Evolutionary conservation across 2,888 invertebrate species (phyloP).

Genomic region (Caenorhabditis zanzibari): DNA sequence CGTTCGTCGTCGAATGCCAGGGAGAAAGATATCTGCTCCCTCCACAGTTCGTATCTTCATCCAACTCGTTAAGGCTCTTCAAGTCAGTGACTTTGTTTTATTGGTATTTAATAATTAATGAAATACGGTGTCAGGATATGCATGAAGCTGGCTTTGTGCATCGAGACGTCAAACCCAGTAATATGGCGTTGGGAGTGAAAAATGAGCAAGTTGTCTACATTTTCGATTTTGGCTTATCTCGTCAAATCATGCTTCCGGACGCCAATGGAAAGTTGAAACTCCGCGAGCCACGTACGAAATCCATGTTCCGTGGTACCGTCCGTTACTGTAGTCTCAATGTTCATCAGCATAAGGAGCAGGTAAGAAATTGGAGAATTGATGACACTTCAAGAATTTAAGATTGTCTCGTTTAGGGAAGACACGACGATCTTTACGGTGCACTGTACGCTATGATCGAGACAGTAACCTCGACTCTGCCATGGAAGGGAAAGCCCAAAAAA

Average conservation of each 20-base stretch:
- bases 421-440: conserved; percentile 59
- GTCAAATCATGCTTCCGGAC: conserved; percentile 84
- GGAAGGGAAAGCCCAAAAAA: conserved; percentile 77
- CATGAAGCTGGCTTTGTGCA: conserved; percentile 79
- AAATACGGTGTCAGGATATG: conserved; percentile 71
- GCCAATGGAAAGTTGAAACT: conserved; percentile 89
- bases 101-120: not conserved
- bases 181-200: conserved; percentile 75
- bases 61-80: conserved; percentile 70
- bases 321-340: conserved; percentile 99
- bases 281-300: conserved; percentile 76
- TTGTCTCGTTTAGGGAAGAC: conserved; percentile 28
- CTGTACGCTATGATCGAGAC: conserved; percentile 77
- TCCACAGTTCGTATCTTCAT: conserved; percentile 73
- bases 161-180: conserved; percentile 78
- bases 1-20: conserved; percentile 73
- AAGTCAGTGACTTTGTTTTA: not conserved
- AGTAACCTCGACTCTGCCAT: conserved; percentile 76
- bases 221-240: conserved; percentile 80
- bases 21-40: conserved; percentile 69
- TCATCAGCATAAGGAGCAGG: conserved; percentile 95
- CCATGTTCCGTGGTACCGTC: conserved; percentile 95
- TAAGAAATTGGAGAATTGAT: not conserved
- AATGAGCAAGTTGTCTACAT: conserved; percentile 74
- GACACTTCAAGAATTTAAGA: not conserved